These are phyloP conservation scores for Peribatodes rhomboidaria DNA, from an alignment of 2,888 invertebrate genomes.

Conservation along the genomic window DNA sequence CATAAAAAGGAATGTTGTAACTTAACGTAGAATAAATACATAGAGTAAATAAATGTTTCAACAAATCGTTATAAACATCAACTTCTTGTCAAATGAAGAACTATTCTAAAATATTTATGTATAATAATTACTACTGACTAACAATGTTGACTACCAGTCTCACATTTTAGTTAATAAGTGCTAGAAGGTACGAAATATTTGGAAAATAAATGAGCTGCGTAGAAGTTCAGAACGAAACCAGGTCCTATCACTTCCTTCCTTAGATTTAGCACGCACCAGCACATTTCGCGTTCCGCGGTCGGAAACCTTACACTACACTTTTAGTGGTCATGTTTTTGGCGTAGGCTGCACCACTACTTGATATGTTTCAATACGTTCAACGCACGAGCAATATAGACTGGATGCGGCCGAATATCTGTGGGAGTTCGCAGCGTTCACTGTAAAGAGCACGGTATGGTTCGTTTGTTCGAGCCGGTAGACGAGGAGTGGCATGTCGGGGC, in stretches of 20 bases:
- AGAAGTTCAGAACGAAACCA: slow-evolving; percentile 80
- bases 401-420: slow-evolving; percentile 78
- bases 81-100: slow-evolving; percentile 78
- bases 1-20: slow-evolving; percentile 76
- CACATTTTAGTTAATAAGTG: slow-evolving; percentile 85
- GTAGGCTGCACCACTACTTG: slow-evolving; percentile 82
- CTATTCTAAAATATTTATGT: slow-evolving; percentile 81
- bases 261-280: slow-evolving; percentile 53
- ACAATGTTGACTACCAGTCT: slow-evolving; percentile 87
- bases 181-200: slow-evolving; percentile 81
- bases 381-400: slow-evolving; percentile 75
- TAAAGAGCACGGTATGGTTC: slow-evolving; percentile 64
- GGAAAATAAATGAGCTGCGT: slow-evolving; percentile 80
- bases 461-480: slow-evolving; percentile 58
- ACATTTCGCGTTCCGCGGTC: slow-evolving; percentile 63
- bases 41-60: slow-evolving; percentile 74
- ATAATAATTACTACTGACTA: slow-evolving; percentile 84
- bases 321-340: slow-evolving; percentile 78
- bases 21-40: slow-evolving; percentile 70
- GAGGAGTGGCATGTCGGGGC: slow-evolving; percentile 68
- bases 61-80: slow-evolving; percentile 75
- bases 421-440: slow-evolving; percentile 77
- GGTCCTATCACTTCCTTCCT: slow-evolving; percentile 71
- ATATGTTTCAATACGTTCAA: slow-evolving; percentile 84
- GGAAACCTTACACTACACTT: slow-evolving; percentile 80